Conservation (phyloP, 2,113 vertebrate genomes). For the Rhodinocichla rosea region DNA sequence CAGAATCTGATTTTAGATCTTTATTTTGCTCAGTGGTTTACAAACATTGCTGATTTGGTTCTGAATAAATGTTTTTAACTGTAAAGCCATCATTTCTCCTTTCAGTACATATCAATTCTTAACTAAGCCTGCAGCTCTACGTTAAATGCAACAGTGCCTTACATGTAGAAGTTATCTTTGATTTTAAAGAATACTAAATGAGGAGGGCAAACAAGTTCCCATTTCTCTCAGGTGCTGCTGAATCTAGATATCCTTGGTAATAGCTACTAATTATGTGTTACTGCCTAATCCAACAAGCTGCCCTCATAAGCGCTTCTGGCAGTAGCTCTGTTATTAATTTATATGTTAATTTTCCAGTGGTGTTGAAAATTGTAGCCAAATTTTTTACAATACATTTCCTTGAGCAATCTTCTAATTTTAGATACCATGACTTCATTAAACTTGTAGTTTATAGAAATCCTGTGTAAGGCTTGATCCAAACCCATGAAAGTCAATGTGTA, state of each 20-base stretch:
- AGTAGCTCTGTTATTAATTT: constrained; percentile 47
- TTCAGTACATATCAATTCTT: neutral
- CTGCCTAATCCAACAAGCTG: constrained; percentile 28
- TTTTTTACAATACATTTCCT: constrained; percentile 28
- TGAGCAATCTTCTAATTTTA: constrained; percentile 24
- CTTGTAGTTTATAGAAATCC: neutral
- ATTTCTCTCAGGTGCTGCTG: constrained; percentile 28
- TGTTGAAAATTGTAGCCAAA: constrained; percentile 40
- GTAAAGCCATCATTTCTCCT: neutral
- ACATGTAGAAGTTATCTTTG: neutral
- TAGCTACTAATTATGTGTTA: constrained; percentile 38
- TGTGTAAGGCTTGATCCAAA: neutral
- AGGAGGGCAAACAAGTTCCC: neutral
- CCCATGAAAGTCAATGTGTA: neutral
- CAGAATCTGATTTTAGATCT: neutral
- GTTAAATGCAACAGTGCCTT: neutral
- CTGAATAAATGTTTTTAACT: neutral
- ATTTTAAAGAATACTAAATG: neutral
- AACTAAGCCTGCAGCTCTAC: neutral
- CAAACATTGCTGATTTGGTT: neutral
- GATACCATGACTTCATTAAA: constrained; percentile 13
- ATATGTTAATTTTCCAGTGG: constrained; percentile 50
- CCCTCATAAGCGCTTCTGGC: neutral
- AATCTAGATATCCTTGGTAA: constrained; percentile 40
- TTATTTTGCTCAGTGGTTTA: neutral